A percentile compares a stretch with the other conserved stretches of the same genome.
Conservation (phyloP, 2,113 vertebrate genomes). For the Eupsittula cactorum region DNA sequence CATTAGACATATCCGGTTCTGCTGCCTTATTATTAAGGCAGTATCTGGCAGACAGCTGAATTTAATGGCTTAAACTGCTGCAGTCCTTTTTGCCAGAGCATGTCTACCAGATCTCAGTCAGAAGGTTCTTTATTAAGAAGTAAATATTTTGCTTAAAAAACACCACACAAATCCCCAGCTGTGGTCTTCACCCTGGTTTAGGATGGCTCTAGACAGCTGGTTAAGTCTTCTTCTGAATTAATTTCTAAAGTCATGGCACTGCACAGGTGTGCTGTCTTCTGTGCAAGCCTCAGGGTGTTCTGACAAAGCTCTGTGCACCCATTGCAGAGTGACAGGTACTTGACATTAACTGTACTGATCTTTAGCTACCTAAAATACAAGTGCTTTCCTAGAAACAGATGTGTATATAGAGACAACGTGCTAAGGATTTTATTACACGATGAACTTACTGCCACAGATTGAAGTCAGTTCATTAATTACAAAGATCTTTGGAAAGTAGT, state of each 20-base stretch:
- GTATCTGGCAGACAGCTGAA: background rate
- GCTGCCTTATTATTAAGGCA: background rate
- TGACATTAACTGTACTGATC: background rate
- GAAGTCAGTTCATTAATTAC: background rate
- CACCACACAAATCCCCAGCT: background rate
- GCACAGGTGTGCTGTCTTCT: background rate
- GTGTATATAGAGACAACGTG: background rate
- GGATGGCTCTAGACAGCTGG: background rate
- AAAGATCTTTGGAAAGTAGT: background rate
- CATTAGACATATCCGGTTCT: background rate
- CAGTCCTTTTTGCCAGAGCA: background rate
- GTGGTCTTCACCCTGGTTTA: background rate
- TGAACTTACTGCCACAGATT: background rate
- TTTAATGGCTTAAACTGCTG: background rate
- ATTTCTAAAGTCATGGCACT: background rate
- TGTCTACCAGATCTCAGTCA: background rate
- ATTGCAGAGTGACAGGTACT: background rate
- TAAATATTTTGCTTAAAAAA: background rate
- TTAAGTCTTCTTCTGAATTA: background rate
- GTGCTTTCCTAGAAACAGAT: background rate
- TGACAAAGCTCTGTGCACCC: background rate
- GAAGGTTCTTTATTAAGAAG: background rate
- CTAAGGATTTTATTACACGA: background rate
- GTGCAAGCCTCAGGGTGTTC: background rate
- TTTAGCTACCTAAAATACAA: background rate